Evolutionary conservation across 2,888 invertebrate species (phyloP), one percentile per base, ranked within the genome.

Genomic region (Rhogogaster chlorosoma): DNA sequence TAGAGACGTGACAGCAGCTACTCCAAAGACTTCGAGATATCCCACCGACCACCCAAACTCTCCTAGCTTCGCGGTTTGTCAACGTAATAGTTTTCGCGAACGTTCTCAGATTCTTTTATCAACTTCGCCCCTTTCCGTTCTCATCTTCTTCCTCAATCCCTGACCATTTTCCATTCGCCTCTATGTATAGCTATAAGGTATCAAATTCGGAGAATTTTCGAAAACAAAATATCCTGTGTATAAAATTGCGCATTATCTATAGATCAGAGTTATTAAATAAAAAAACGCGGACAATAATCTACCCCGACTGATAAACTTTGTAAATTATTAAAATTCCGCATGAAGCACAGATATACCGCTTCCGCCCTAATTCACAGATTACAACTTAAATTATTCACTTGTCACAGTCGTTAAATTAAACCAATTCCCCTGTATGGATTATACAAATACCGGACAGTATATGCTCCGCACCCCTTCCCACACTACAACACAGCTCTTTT

Each of bases 1-100:
- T 80, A 80, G 80, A 80, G 80, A 80, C 80, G 80, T 80, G 80
- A 80, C 80, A 80, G 80, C 80, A 80, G 80, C 57, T 80, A 80
- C 80, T 80, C 80, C 80, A 61, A 61, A 80, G 57, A 80, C 80
- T 80, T 61, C 26, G 29, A 29, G 45, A 77, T 77, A 77, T 61
- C 61, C 38, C 26, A 18, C n/a, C 80, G 36, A 57, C n/a, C 38
- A 38, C 57, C 61, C 57, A 38, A 61, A 61, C 80, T 80, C 80
- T 73, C 38, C 71, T 73, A 38, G 42, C 22, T 73, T 61, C 80
- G 80, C 61, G 80, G 80, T 80, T 80, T 80, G 80, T 80, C 80
- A 36, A 80, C 61, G 80, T 80, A 80, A 80, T 80, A 80, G 80
- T 80, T 80, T 80, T 61, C 80, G 29, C 77, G 80, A 80, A 80